Evolutionary conservation across 2,888 invertebrate genomes (phyloP).

Genomic region (Tinea semifulvella): DNA sequence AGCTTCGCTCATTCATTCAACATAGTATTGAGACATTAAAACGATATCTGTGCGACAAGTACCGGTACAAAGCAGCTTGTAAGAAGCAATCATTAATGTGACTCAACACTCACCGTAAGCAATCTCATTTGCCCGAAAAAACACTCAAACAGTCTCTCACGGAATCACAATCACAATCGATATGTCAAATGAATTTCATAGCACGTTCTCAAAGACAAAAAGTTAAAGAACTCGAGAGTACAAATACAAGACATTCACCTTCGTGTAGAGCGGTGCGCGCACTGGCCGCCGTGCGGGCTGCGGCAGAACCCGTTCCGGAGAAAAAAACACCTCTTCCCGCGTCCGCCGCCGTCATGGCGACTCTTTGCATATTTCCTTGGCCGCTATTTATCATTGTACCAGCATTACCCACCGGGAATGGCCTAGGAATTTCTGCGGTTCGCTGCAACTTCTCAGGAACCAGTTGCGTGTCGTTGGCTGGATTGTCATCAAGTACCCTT

Average conservation of each 20-base stretch:
- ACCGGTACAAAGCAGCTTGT: conserved; percentile 10
- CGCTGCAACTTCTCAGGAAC: conserved; percentile 54
- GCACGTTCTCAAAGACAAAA: conserved; percentile 7
- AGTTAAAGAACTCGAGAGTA: conserved; percentile 1
- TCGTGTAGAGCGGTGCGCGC: conserved; percentile 51
- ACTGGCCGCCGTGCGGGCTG: conserved; percentile 71
- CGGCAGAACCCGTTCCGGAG: conserved; percentile 66
- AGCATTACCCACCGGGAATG: conserved; percentile 30
- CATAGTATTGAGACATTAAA: conserved; percentile 24
- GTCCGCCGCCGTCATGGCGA: conserved; percentile 44
- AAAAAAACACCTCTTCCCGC: conserved; percentile 62
- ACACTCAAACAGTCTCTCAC: conserved; percentile 16
- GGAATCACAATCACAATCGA: conserved; percentile 11
- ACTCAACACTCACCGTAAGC: conserved; percentile 15
- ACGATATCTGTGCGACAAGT: conserved; percentile 11
- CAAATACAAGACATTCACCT: conserved; percentile 54
- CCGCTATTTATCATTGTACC: conserved; percentile 48
- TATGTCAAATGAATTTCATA: conserved; percentile 21
- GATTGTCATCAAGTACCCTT: conserved; percentile 27
- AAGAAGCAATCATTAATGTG: conserved; percentile 2
- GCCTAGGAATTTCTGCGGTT: conserved; percentile 29
- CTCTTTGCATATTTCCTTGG: conserved; percentile 56
- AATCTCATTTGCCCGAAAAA: conserved; percentile 22
- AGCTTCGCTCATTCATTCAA: conserved; percentile 40
- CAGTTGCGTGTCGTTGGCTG: conserved; percentile 46